Percentiles rank a stretch among this genome's conserved stretches.
phyloP scores from a whole-genome alignment of 2,888 invertebrate genomes.

The Beris chalybata region DNA sequence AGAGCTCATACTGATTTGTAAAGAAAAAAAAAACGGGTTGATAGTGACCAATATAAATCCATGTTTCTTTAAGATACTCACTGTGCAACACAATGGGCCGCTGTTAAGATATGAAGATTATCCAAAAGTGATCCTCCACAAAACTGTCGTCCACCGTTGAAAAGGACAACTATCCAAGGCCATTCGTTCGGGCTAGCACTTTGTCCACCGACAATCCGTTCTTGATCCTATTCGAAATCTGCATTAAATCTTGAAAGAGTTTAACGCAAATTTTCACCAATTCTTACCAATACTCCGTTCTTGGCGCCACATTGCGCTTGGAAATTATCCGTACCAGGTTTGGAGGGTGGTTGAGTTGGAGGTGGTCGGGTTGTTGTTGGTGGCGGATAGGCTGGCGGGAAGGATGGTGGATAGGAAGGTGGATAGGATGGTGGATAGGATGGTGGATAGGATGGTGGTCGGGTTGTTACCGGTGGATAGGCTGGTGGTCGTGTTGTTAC shows the following conservation, averaged over 20 bases:
- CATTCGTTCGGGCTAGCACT: slow-evolving; percentile 80
- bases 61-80: slow-evolving; percentile 53
- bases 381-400: slow-evolving; percentile 57
- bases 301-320: slow-evolving; percentile 67
- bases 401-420: slow-evolving; percentile 33
- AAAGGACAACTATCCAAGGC: slow-evolving; percentile 83
- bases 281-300: slow-evolving; percentile 67
- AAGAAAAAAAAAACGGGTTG: background rate
- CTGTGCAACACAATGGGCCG: slow-evolving; percentile 89
- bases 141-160: slow-evolving; percentile 82
- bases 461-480: slow-evolving; percentile 52
- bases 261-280: background rate
- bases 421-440: slow-evolving; percentile 6
- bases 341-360: slow-evolving; percentile 39
- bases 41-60: background rate
- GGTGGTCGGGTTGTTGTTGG: slow-evolving; percentile 54
- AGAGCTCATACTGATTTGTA: slow-evolving; percentile 74
- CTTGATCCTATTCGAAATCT: slow-evolving; percentile 63
- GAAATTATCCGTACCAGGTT: slow-evolving; percentile 33
- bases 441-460: slow-evolving; percentile 63
- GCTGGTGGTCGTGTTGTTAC: slow-evolving; percentile 50
- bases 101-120: slow-evolving; percentile 74
- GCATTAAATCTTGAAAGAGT: slow-evolving; percentile 13
- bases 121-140: slow-evolving; percentile 87
- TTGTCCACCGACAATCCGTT: slow-evolving; percentile 82